Evolutionary conservation across 1,140 invertebrate species (phyloP), one percentile per base, ranked within the genome.

Genomic region (Zaprionus capensis): DNA sequence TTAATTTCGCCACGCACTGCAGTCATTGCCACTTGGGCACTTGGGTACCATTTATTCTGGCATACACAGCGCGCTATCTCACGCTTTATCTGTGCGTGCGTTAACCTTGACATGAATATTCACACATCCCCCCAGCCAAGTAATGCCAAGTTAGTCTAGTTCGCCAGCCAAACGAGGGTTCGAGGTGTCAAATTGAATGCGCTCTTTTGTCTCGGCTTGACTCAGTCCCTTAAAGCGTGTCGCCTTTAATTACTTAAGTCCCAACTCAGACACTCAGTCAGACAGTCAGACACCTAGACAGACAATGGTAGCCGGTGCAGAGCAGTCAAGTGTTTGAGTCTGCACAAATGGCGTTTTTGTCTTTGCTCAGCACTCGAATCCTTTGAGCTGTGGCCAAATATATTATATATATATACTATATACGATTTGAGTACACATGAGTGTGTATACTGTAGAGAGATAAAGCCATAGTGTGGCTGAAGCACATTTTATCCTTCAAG

Each of bases 101-200:
- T 84, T 88, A 88, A 88, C 84, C 84, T 84, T 88, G 85, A 79
- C 81, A 81, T 84, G 78, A 84, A 84, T 88, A 81, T 83, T 71
- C 81, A 79, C 31, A 34, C 64, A n/a, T 26, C 9, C 41, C 31
- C 63, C 44, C 41, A 17, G 20, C 38, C 41, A 9, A 26, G 14
- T 9, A 44, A 7, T 26, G 22, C n/a, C 2, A 34, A 34, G n/a
- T 57, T 67, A 31, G 70, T 72, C 49, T 71, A 56, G 53, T 72
- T 51, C 34, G 59, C 56, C 41, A 49, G 41, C 73, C 2, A 59
- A 68, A 82, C 34, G 26, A 55, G 56, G 53, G n/a, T 55, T 9
- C 49, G 38, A 44, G 80, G 74, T 82, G 80, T 41, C 80, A 59
- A 57, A 82, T 82, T 75, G 76, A 82, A 76, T 75, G 59, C 44